A percentile compares a stretch with the other conserved stretches of the same genome.
These are phyloP conservation scores for Mormyrus iriodes DNA, from an alignment of 2,113 vertebrate genomes.

Conservation along the genomic window DNA sequence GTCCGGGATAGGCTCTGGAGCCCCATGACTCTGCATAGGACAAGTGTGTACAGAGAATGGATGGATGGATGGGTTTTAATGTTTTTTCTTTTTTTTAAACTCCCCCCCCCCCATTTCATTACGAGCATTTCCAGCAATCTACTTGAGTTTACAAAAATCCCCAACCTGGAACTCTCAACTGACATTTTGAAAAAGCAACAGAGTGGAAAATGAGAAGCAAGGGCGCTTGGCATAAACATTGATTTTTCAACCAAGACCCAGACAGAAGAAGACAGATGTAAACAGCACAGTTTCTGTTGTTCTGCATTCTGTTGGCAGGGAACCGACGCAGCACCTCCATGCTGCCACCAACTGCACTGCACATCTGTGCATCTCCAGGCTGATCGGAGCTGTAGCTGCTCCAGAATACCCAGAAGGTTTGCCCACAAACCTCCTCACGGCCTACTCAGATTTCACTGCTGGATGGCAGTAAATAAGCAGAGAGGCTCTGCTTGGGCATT, in stretches of 20 bases:
- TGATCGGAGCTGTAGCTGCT: not conserved
- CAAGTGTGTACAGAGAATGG: not conserved
- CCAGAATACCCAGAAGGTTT: not conserved
- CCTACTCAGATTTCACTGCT: not conserved
- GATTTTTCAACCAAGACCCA: not conserved
- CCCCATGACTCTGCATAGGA: not conserved
- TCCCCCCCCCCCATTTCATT: too few relatives aligned
- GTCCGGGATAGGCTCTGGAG: not conserved
- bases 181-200: too few relatives aligned
- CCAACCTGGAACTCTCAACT: too few relatives aligned
- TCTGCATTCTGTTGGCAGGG: slow-evolving; percentile 33
- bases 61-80: not conserved
- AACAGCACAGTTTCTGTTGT: slow-evolving; percentile 31
- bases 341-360: not conserved
- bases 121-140: too few relatives aligned
- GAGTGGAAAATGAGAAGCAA: too few relatives aligned
- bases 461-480: not conserved
- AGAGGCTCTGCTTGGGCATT: not conserved
- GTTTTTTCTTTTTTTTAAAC: not conserved
- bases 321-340: not conserved
- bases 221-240: too few relatives aligned
- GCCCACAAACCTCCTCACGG: not conserved
- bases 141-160: not conserved
- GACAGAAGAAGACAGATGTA: not conserved
- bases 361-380: not conserved